phyloP scores from a whole-genome alignment of 2,888 invertebrate genomes.

The Keiferia lycopersicella region DNA sequence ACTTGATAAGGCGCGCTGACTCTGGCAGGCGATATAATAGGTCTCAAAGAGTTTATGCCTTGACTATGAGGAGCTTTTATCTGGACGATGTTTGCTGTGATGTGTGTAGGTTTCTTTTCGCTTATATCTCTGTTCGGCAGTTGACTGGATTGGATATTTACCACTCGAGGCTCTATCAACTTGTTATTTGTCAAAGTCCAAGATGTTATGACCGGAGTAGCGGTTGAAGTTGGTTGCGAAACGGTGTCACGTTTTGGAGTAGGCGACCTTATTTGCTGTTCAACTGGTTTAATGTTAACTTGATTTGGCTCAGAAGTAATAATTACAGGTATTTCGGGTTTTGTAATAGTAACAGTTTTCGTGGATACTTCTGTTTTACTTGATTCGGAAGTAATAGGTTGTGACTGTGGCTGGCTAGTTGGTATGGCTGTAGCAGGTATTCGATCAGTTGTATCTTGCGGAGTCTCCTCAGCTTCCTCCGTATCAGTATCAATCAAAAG shows the following conservation, averaged over 20 bases:
- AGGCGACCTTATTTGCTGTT: constrained; percentile 61
- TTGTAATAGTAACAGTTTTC: neutral
- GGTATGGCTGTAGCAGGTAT: constrained; percentile 65
- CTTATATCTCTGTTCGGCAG: constrained; percentile 51
- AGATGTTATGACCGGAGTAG: constrained; percentile 80
- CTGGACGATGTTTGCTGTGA: constrained; percentile 71
- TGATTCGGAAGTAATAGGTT: constrained; percentile 40
- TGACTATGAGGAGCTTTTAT: constrained; percentile 62
- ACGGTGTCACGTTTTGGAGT: constrained; percentile 58
- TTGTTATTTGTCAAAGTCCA: constrained; percentile 79
- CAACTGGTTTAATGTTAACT: constrained; percentile 49
- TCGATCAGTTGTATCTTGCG: constrained; percentile 69
- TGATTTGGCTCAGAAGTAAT: constrained; percentile 59
- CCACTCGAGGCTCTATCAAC: constrained; percentile 61
- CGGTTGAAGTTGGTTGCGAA: constrained; percentile 65
- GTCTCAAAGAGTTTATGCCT: constrained; percentile 55
- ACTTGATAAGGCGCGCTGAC: constrained; percentile 70
- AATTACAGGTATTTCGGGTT: constrained; percentile 23
- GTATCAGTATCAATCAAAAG: constrained; percentile 94
- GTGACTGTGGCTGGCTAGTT: constrained; percentile 48
- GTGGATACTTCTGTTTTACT: constrained; percentile 3
- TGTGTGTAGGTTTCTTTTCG: constrained; percentile 64
- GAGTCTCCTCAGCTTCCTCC: constrained; percentile 85
- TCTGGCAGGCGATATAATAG: constrained; percentile 60
- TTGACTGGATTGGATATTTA: constrained; percentile 58